Percentiles rank a stretch among this genome's conserved stretches.
phyloP scores from a whole-genome alignment of 2,888 invertebrate species.

The Acanthosepion esculentum region DNA sequence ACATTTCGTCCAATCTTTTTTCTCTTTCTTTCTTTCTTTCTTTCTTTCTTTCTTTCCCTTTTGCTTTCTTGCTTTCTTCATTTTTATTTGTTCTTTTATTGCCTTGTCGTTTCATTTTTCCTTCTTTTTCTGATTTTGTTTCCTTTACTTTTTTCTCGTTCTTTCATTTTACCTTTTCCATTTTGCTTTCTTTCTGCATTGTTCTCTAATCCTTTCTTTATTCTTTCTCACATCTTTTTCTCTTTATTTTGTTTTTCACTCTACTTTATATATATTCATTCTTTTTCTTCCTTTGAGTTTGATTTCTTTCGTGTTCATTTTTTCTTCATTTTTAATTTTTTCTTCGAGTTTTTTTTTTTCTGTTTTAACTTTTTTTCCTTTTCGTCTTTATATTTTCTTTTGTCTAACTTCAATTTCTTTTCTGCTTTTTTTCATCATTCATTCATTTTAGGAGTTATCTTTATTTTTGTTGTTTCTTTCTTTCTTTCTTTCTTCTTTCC shows the following conservation, averaged over 20 bases:
- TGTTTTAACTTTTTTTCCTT: not conserved
- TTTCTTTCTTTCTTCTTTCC: not conserved
- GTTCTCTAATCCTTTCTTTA: not conserved
- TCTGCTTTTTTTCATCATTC: not conserved
- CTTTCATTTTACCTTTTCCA: too few relatives aligned
- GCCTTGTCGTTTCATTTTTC: not conserved
- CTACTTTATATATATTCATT: too few relatives aligned
- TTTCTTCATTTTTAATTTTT: not conserved
- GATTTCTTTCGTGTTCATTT: not conserved
- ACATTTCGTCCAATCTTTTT: not conserved
- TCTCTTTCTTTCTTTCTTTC: not conserved
- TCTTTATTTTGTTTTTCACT: not conserved
- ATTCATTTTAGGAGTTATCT: not conserved
- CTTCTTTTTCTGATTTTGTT: not conserved
- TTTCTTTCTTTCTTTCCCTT: not conserved
- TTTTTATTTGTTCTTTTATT: not conserved
- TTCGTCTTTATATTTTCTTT: not conserved
- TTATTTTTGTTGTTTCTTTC: not conserved
- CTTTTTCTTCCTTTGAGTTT: not conserved
- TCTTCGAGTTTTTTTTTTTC: not conserved
- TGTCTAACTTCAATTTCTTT: not conserved
- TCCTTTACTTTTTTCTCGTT: not conserved
- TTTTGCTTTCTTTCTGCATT: too few relatives aligned
- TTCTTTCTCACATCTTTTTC: not conserved
- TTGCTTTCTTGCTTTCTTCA: not conserved